Evolutionary conservation across 2,888 invertebrate species (phyloP).

Genomic region (Lumbricus terrestris): DNA sequence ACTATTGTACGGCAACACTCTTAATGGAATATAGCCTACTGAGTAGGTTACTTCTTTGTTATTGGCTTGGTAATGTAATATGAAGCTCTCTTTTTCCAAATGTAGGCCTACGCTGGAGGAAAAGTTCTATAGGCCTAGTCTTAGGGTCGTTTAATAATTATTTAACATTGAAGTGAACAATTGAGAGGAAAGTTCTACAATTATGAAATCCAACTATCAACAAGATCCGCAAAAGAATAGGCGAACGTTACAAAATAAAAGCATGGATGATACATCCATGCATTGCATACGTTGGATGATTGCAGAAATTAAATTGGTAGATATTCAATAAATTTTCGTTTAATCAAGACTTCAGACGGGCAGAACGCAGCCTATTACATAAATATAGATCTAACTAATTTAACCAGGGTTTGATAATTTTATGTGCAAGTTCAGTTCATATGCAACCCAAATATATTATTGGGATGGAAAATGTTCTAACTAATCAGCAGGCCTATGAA

Average conservation of each 20-base stretch:
- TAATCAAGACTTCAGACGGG: too few species aligned
- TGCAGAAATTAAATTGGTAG: background rate
- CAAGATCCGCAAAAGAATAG: background rate
- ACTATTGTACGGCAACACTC: too few species aligned
- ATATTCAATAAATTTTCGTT: too few species aligned
- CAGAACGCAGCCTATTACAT: too few species aligned
- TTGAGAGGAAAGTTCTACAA: background rate
- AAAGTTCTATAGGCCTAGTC: background rate
- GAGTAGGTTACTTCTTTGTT: background rate
- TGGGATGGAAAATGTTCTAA: too few species aligned
- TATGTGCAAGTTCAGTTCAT: too few species aligned
- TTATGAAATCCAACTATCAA: background rate
- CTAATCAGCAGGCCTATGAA: too few species aligned
- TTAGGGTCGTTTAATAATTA: background rate
- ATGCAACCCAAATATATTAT: too few species aligned
- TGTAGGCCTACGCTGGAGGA: background rate
- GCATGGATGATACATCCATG: background rate
- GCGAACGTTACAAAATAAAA: background rate
- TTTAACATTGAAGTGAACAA: background rate
- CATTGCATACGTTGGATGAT: too few species aligned
- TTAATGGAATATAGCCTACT: background rate
- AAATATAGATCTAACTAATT: too few species aligned
- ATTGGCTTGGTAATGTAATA: background rate
- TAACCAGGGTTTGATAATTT: too few species aligned
- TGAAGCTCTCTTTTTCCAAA: background rate